Base-by-base conservation (phyloP, 1,140 invertebrate species). In the Drosophila dunni region DNA sequence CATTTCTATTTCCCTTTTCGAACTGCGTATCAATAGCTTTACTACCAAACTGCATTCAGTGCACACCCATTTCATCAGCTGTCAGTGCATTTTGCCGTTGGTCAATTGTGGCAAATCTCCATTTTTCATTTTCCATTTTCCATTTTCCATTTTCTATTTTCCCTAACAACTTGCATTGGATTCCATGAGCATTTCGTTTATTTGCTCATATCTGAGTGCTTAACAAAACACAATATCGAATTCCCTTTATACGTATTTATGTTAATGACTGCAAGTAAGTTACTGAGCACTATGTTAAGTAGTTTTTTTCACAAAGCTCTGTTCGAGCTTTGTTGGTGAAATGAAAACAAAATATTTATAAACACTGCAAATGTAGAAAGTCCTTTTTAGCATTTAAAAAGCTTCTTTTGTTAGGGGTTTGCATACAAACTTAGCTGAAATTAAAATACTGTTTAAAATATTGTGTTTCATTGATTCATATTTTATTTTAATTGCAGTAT, bases 151-250 rank as follows among this genome's bases (percentile, higher is more conserved):
- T 40, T 40, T 40, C 38, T 11, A 13, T 13, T 42, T 42, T n/a
- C 40, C 40, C n/a, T n/a, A 13, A 42, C n/a, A 42, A 42, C 40
- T 42, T 42, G 40, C 40, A 29, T 40, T 3, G 11, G 8, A 40
- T 40, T 40, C 7, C 11, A 9, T 11, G 8, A 3, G 44, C 5
- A 20, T 7, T 17, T 3, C 15, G 15, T 13, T 17, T 20, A 20
- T 46, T 46, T 46, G 11, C 7, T 13, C 1, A 13, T 42, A 42
- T 42, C 11, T n/a, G 13, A 42, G 13, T 42, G 10, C n/a, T 42
- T 13, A 42, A 13, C 42, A 46, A 46, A 20, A 15, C 44, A 50
- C 7, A 50, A 29, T 29, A 50, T 50, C 48, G 11, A 50, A 24
- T 50, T 6, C 5, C 11, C 8, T 10, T 33, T 29, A 4, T n/a